Base-by-base conservation (phyloP, 2,797 vertebrate genomes). In the Neostethus bicornis region DNA sequence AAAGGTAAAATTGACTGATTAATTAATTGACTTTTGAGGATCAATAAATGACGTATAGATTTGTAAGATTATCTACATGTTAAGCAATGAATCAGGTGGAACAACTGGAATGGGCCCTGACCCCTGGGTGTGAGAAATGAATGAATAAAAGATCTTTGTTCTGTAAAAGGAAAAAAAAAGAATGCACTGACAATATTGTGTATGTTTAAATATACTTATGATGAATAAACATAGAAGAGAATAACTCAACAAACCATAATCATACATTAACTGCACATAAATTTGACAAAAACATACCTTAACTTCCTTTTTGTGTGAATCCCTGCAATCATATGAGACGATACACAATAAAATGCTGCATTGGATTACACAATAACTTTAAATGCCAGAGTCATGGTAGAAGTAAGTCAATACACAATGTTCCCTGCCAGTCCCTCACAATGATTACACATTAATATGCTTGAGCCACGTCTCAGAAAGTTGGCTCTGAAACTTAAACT, bases 361-460 rank as follows among this genome's bases (percentile, higher is more conserved):
- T 41, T 62, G 62, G 78, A 56, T 80, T 83, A 77, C 14, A 64
- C 51, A 79, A 52, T 66, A 79, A 80, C 74, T 61, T 66, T 7
- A 49, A 65, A 73, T 68, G 7, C 53, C 41, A 5, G 29, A 28
- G 47, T 51, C 46, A 67, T 61, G 52, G 49, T 14, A 48, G 47
- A 45, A 19, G 10, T 2, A 10, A 16, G 7, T 51, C 50, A 38
- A 16, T 8, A 51, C 48, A 42, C 13, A 2, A 0, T 26, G 73
- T 55, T 66, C 59, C 41, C 44, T 21, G 48, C n/a, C 2, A 13
- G 26, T 50, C 51, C 2, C 53, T 42, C 5, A 37, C 3, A 13
- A 17, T 42, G 70, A 68, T 81, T 78, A 76, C 49, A 56, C 64
- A 70, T 79, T 74, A 76, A 50, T 73, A 51, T 46, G 28, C 24